These are phyloP conservation scores for Philopotamus ludificatus DNA, from an alignment of 1,140 invertebrate genomes.

Conservation along the genomic window DNA sequence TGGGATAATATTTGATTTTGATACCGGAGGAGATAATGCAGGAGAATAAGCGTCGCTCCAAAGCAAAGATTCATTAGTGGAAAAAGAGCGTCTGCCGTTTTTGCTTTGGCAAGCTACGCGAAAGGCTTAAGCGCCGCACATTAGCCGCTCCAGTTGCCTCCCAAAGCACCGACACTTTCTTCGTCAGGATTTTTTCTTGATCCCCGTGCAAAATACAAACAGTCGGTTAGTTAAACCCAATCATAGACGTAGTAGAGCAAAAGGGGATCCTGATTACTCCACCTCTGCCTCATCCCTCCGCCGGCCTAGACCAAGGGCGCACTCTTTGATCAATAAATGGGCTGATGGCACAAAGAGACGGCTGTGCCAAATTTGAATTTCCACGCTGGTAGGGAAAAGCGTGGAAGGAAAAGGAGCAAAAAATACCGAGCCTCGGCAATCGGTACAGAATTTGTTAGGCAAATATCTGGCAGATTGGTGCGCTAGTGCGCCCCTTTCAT, in stretches of 20 bases:
- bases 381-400: constrained; percentile 15
- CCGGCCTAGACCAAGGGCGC: constrained; percentile 13
- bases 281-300: constrained; percentile 11
- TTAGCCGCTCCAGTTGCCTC: constrained; percentile 9
- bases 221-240: constrained; percentile 43
- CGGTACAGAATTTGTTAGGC: constrained; percentile 21
- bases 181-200: constrained; percentile 20
- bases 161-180: constrained; percentile 29
- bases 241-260: constrained; percentile 39
- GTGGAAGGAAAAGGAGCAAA: background rate
- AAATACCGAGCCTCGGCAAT: constrained; percentile 8
- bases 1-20: too few relatives aligned
- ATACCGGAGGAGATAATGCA: too few relatives aligned
- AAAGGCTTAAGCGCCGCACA: constrained; percentile 6
- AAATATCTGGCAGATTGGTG: constrained; percentile 32
- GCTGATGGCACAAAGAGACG: constrained; percentile 41
- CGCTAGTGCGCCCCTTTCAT: constrained; percentile 33
- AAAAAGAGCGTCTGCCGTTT: too few relatives aligned
- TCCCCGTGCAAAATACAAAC: constrained; percentile 39
- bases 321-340: constrained; percentile 41
- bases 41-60: too few relatives aligned
- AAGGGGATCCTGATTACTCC: constrained; percentile 37
- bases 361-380: constrained; percentile 36
- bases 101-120: too few relatives aligned
- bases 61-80: too few relatives aligned